phyloP scores from a whole-genome alignment of 2,888 invertebrate genomes.

The Fragum whitleyi region DNA sequence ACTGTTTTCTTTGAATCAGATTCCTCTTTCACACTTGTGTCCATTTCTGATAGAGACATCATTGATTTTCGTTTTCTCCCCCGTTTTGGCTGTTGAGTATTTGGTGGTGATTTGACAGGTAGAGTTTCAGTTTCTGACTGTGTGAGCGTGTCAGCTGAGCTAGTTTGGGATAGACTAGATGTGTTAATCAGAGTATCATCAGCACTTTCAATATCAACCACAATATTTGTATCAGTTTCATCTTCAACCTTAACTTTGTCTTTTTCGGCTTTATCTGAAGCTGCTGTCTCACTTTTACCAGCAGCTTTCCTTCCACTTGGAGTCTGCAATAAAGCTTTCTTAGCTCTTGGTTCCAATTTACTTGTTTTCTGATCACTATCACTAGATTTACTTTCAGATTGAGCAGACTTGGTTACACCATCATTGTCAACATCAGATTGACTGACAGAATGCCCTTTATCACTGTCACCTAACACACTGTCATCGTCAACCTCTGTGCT shows the following conservation, averaged over 20 bases:
- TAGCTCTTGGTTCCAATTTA: slow-evolving; percentile 18
- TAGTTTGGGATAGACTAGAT: slow-evolving; percentile 25
- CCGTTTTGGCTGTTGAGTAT: slow-evolving; percentile 6
- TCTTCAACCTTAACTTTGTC: slow-evolving; percentile 2
- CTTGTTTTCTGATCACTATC: slow-evolving; percentile 4
- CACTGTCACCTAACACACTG: neutral
- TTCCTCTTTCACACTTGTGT: neutral
- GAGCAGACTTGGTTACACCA: neutral
- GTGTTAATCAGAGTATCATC: slow-evolving; percentile 50
- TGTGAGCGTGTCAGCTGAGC: slow-evolving; percentile 26
- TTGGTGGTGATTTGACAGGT: slow-evolving; percentile 3
- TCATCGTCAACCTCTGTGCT: neutral
- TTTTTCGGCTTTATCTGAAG: neutral
- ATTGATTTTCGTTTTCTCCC: slow-evolving; percentile 9
- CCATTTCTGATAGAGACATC: neutral
- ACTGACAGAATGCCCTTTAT: neutral
- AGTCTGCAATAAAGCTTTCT: slow-evolving; percentile 11
- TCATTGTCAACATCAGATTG: neutral
- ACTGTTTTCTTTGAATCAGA: neutral
- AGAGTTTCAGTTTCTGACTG: slow-evolving; percentile 29
- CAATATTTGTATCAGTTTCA: slow-evolving; percentile 32
- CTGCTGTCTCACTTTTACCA: slow-evolving; percentile 9
- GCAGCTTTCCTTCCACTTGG: neutral
- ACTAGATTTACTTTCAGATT: neutral
- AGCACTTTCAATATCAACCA: slow-evolving; percentile 26